Percentiles rank a stretch among this genome's conserved stretches.
Evolutionary conservation across 2,113 vertebrate genomes (phyloP).

Genomic region (Colossoma macropomum): DNA sequence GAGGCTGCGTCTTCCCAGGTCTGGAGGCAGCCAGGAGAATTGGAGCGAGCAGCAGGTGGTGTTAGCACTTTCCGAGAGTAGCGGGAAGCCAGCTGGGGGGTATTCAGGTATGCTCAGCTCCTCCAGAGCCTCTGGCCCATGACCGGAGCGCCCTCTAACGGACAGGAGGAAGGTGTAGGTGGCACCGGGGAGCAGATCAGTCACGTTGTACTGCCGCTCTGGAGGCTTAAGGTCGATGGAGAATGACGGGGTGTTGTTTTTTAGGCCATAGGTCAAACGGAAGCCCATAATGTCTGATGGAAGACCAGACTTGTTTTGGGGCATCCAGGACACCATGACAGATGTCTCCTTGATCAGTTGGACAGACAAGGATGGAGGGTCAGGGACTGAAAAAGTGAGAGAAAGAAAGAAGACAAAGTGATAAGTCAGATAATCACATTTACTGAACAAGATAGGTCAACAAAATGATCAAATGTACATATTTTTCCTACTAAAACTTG

Average conservation of each 20-base stretch:
- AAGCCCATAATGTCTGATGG: constrained; percentile 84
- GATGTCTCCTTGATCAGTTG: constrained; percentile 82
- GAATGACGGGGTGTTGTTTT: constrained; percentile 77
- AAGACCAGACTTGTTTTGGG: constrained; percentile 57
- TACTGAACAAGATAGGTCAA: too few species aligned
- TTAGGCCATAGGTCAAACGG: constrained; percentile 87
- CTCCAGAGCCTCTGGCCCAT: constrained; percentile 81
- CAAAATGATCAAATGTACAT: too few species aligned
- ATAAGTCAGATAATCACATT: neutral
- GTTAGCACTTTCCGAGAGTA: constrained; percentile 84
- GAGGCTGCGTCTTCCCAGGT: constrained; percentile 81
- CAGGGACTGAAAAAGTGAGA: constrained; percentile 79
- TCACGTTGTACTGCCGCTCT: constrained; percentile 80
- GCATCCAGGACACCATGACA: constrained; percentile 74
- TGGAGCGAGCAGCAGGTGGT: constrained; percentile 86
- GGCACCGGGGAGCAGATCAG: constrained; percentile 84
- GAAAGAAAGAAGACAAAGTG: constrained; percentile 25
- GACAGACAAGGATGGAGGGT: constrained; percentile 84
- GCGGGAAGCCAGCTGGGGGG: constrained; percentile 85
- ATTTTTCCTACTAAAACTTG: too few species aligned
- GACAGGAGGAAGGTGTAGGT: constrained; percentile 90
- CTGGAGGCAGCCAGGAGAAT: constrained; percentile 88
- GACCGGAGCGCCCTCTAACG: constrained; percentile 85
- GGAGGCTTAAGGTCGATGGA: constrained; percentile 80
- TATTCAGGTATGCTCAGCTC: constrained; percentile 85